These are phyloP conservation scores for Pseudococcus longispinus DNA, from an alignment of 2,888 invertebrate genomes.

Conservation along the genomic window DNA sequence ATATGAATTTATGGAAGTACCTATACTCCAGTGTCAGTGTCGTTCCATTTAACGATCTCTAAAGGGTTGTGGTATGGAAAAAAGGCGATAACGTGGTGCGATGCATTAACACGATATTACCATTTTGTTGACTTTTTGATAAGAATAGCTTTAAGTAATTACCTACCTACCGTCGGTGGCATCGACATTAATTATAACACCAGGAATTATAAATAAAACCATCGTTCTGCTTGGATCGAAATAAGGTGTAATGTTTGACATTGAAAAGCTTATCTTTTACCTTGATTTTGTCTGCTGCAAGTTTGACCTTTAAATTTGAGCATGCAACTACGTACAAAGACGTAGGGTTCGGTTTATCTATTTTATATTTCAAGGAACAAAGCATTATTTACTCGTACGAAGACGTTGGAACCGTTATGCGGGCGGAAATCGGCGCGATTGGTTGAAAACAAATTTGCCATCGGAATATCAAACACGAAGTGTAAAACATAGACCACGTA, in stretches of 20 bases:
- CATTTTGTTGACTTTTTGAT: neutral
- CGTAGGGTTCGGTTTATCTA: neutral
- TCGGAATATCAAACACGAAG: neutral
- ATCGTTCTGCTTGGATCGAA: neutral
- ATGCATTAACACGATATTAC: neutral
- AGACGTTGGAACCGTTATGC: neutral
- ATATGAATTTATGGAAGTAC: neutral
- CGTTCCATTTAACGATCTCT: neutral
- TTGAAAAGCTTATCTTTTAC: neutral
- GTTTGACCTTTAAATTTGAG: neutral
- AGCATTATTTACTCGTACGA: neutral
- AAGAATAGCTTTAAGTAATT: neutral
- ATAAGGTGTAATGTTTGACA: neutral
- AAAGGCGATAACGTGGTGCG: neutral
- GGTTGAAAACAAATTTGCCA: slow-evolving; percentile 3
- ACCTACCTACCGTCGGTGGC: too few species aligned
- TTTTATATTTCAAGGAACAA: neutral
- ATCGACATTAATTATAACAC: neutral
- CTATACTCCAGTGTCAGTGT: too few species aligned
- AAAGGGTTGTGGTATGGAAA: neutral
- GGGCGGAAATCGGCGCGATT: neutral
- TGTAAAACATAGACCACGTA: neutral
- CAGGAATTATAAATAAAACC: neutral
- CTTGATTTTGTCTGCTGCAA: neutral
- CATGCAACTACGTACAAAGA: neutral